Evolutionary conservation across 2,797 vertebrate genomes (phyloP).

Genomic region (Choloepus didactylus): DNA sequence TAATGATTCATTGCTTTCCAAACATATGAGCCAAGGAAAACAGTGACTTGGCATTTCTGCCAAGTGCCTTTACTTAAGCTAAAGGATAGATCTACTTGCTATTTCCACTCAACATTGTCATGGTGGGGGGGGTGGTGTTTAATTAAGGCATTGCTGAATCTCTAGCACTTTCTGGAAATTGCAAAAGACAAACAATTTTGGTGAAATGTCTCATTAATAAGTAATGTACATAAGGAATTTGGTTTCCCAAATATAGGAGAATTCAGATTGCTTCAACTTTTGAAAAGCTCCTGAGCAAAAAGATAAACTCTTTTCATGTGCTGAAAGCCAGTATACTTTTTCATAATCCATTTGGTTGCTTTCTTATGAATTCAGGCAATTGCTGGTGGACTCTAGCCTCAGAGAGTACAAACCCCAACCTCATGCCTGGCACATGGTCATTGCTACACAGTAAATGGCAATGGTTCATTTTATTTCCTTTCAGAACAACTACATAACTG

Average conservation of each 20-base stretch:
- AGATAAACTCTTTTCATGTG: not conserved
- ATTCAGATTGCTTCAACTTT: not conserved
- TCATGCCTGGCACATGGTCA: not conserved
- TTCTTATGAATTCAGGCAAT: not conserved
- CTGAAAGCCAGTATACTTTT: not conserved
- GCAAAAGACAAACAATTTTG: not conserved
- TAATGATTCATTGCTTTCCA: not conserved
- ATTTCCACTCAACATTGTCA: not conserved
- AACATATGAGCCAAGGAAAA: not conserved
- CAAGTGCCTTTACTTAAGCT: conserved; percentile 23
- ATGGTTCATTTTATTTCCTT: not conserved
- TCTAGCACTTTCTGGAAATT: conserved; percentile 14
- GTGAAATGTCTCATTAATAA: not conserved
- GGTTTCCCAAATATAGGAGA: not conserved
- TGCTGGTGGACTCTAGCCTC: not conserved
- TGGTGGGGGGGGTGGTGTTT: not conserved
- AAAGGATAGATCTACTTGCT: conserved; percentile 3
- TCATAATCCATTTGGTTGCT: not conserved
- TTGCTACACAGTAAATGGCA: not conserved
- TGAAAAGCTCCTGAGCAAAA: not conserved
- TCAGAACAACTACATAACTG: not conserved
- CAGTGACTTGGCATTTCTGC: conserved; percentile 9
- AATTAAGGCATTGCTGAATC: not conserved
- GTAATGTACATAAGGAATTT: not conserved
- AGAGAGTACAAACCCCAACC: not conserved